These are phyloP conservation scores for Pantala flavescens DNA, from an alignment of 1,140 invertebrate species.

Conservation along the genomic window DNA sequence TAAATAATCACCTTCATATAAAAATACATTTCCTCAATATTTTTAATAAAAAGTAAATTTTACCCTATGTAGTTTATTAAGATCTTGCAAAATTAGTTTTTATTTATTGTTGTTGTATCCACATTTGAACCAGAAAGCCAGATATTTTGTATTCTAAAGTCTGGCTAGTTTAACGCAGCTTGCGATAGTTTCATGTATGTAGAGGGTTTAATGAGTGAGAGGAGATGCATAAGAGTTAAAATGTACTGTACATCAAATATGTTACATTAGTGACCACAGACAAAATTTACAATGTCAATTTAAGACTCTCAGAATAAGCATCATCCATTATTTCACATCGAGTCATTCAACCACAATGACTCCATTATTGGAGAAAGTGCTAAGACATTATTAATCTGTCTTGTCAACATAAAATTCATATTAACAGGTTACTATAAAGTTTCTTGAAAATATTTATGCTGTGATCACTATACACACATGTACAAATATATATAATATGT, in stretches of 20 bases:
- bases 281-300: not conserved
- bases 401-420: not conserved
- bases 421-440: not conserved
- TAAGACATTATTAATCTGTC: not conserved
- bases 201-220: not conserved
- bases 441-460: conserved; percentile 8
- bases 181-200: not conserved
- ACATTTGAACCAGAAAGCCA: not conserved
- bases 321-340: not conserved
- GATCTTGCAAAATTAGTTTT: not conserved
- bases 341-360: not conserved
- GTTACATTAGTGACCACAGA: not conserved
- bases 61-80: not conserved
- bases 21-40: conserved; percentile 5
- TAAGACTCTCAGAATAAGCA: not conserved
- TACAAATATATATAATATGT: not conserved
- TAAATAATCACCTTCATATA: conserved; percentile 8
- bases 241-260: conserved; percentile 10
- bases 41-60: conserved; percentile 7
- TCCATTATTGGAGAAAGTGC: not conserved
- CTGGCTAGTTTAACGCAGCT: not conserved
- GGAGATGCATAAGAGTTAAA: not conserved
- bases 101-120: conserved; percentile 6
- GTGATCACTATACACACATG: conserved; percentile 9
- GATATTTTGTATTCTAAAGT: not conserved